Evolutionary conservation across 2,113 vertebrate species (phyloP).

Genomic region (Ammodytes dubius): DNA sequence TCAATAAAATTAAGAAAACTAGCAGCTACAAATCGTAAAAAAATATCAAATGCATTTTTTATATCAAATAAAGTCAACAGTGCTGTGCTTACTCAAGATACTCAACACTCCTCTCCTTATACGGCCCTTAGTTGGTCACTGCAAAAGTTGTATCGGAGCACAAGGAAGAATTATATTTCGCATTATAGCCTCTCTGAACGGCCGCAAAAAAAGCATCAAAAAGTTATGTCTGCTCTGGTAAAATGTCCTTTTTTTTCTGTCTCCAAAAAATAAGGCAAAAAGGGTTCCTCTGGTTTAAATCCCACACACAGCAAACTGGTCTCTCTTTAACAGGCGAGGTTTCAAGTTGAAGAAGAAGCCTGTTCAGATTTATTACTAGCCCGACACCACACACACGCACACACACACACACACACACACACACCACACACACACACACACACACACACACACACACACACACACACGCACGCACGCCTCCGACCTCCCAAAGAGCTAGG

Average conservation of each 20-base stretch:
- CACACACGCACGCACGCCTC: too few relatives aligned
- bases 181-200: constrained; percentile 2
- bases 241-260: constrained; percentile 33
- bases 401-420: too few relatives aligned
- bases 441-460: too few relatives aligned
- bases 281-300: constrained; percentile 8
- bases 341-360: constrained; percentile 42
- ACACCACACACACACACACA: too few relatives aligned
- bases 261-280: constrained; percentile 35
- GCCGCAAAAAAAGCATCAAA: constrained; percentile 12
- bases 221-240: constrained; percentile 6
- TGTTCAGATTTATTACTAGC: constrained; percentile 8
- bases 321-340: constrained; percentile 9
- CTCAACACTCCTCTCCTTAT: constrained; percentile 27
- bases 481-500: background rate
- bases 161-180: constrained; percentile 41
- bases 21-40: background rate
- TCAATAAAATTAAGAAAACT: background rate
- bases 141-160: constrained; percentile 5
- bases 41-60: background rate
- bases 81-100: constrained; percentile 30
- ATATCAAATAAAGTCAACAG: background rate
- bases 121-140: constrained; percentile 3
- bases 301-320: background rate
- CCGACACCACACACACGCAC: background rate